Evolutionary conservation across 2,888 invertebrate genomes (phyloP).

Genomic region (Agrochola macilenta): DNA sequence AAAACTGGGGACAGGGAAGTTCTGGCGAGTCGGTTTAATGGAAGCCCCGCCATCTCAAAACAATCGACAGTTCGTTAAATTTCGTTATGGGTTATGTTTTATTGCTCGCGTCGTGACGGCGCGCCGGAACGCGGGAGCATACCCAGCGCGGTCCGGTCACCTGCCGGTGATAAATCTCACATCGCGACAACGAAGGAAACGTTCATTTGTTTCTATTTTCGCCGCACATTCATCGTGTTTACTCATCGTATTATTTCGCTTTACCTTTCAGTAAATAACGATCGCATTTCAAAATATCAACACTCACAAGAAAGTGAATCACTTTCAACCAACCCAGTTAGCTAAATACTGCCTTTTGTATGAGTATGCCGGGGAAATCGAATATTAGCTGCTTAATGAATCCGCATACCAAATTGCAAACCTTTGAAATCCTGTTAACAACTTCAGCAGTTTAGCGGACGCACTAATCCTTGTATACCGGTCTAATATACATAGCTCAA

Average conservation of each 20-base stretch:
- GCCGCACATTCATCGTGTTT: conserved; percentile 13
- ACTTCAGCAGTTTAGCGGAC: conserved; percentile 70
- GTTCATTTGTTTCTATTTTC: conserved; percentile 34
- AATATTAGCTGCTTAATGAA: conserved; percentile 61
- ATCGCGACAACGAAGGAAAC: conserved; percentile 28
- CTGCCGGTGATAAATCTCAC: conserved; percentile 31
- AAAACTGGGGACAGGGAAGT: conserved; percentile 64
- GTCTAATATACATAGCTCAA: conserved; percentile 68
- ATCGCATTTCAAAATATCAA: background rate
- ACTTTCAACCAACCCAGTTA: conserved; percentile 16
- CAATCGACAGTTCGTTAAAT: conserved; percentile 69
- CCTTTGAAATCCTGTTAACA: conserved; percentile 72
- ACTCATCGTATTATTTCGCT: conserved; percentile 18
- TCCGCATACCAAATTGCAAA: conserved; percentile 67
- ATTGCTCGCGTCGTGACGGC: conserved; percentile 53
- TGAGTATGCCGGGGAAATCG: conserved; percentile 32
- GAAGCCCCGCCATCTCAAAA: conserved; percentile 58
- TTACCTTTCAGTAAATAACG: background rate
- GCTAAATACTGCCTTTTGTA: conserved; percentile 25
- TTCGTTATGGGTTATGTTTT: conserved; percentile 69
- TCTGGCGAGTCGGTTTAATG: conserved; percentile 43
- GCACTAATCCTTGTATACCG: conserved; percentile 67
- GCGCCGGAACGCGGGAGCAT: conserved; percentile 26
- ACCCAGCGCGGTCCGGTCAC: conserved; percentile 20
- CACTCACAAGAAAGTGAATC: background rate